These are phyloP conservation scores for Porites rus DNA, from an alignment of 92 coral and sea anemone genomes.

Conservation along the genomic window DNA sequence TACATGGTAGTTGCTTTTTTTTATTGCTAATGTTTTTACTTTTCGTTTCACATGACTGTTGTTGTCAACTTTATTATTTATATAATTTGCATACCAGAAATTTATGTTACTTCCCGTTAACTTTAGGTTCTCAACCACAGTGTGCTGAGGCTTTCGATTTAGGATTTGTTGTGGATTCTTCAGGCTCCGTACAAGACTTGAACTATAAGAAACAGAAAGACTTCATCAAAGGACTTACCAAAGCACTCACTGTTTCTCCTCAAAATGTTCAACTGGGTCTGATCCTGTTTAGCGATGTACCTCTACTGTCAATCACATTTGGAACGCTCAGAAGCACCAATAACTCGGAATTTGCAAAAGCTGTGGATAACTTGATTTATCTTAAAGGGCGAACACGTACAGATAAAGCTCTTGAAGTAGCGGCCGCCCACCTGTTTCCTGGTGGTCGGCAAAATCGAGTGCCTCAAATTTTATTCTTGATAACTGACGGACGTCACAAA, in stretches of 20 bases:
- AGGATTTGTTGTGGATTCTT: constrained; percentile 85
- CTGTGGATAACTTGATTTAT: constrained; percentile 72
- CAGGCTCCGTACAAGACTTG: constrained; percentile 75
- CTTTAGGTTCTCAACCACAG: background rate
- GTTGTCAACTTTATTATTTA: too few species aligned
- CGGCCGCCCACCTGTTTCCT: constrained; percentile 26
- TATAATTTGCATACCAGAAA: too few species aligned
- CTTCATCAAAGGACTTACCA: constrained; percentile 73
- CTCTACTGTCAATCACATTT: constrained; percentile 59
- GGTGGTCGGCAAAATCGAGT: constrained; percentile 35
- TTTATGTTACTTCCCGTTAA: background rate
- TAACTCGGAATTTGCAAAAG: constrained; percentile 44
- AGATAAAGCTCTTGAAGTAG: constrained; percentile 63
- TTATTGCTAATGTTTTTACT: too few species aligned
- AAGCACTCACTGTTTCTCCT: constrained; percentile 64
- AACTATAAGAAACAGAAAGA: constrained; percentile 73
- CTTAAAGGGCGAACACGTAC: constrained; percentile 77
- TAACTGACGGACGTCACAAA: constrained; percentile 81
- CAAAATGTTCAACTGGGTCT: constrained; percentile 65
- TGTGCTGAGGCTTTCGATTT: constrained; percentile 77
- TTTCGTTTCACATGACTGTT: too few species aligned
- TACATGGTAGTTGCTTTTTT: too few species aligned
- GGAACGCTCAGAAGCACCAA: constrained; percentile 69
- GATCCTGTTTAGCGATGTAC: constrained; percentile 71
- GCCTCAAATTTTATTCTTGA: constrained; percentile 47